These are phyloP conservation scores for Sminthopsis crassicaudata DNA, from an alignment of 2,113 vertebrate species.

Conservation along the genomic window DNA sequence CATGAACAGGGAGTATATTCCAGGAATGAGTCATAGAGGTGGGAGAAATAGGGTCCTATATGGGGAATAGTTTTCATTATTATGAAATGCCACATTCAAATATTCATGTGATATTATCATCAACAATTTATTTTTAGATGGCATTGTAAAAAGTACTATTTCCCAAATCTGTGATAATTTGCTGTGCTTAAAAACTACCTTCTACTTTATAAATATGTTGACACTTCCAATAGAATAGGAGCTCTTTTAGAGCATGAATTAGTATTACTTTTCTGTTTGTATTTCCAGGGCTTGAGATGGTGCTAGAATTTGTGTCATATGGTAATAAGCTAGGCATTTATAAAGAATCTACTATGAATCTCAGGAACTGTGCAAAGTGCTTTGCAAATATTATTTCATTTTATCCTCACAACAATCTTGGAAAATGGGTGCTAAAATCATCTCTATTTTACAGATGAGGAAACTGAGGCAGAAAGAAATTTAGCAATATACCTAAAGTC, in stretches of 20 bases:
- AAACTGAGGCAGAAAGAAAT: no score
- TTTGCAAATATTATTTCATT: no score
- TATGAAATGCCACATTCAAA: not conserved
- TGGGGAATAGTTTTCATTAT: not conserved
- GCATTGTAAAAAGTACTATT: not conserved
- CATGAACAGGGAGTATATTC: not conserved
- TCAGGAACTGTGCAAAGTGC: no score
- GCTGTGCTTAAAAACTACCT: not conserved
- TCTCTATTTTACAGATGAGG: no score
- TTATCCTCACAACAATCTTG: no score
- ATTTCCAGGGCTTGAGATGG: no score
- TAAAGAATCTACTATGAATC: no score
- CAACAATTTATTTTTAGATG: not conserved
- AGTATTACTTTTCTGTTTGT: no score
- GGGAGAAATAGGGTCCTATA: not conserved
- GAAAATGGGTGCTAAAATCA: no score
- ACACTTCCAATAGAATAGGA: not conserved
- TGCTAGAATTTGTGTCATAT: no score
- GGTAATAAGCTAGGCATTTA: no score
- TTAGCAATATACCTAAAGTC: no score
- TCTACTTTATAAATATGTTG: not conserved
- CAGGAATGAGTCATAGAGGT: not conserved
- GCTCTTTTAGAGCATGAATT: not conserved
- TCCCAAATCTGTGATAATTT: not conserved
- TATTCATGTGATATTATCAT: not conserved